Conservation (phyloP, 2,113 vertebrate genomes). For the crab-eating macaque (Macaca fascicularis) region DNA sequence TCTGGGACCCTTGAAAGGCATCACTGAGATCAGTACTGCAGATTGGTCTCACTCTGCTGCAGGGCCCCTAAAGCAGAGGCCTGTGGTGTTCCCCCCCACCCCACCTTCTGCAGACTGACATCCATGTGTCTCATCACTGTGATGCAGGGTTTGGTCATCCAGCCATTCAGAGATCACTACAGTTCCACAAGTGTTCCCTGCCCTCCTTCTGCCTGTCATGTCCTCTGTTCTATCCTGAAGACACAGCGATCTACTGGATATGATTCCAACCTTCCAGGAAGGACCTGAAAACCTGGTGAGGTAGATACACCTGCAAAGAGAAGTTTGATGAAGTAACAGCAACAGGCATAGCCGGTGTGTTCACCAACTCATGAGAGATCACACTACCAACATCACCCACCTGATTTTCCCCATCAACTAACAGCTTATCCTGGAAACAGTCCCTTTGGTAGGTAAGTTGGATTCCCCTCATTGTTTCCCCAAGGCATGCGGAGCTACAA, state of each 20-base stretch:
- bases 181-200: too few relatives aligned
- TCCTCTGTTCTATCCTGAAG: not conserved
- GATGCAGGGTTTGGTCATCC: not conserved
- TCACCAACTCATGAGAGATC: not conserved
- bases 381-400: too few relatives aligned
- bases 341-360: not conserved
- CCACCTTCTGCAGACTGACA: not conserved
- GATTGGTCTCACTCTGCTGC: not conserved
- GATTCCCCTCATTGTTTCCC: not conserved
- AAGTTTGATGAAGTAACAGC: not conserved
- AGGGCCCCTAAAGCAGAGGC: not conserved
- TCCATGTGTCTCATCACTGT: not conserved
- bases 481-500: not conserved
- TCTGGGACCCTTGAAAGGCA: not conserved
- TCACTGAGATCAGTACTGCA: too few relatives aligned
- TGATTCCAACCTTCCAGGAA: not conserved
- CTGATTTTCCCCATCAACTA: too few relatives aligned
- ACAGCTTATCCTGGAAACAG: not conserved
- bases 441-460: not conserved
- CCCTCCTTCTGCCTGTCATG: not conserved
- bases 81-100: not conserved
- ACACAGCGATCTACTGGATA: not conserved
- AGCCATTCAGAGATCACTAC: not conserved
- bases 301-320: not conserved
- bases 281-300: not conserved